Evolutionary conservation across 2,797 vertebrate genomes (phyloP), one percentile per base, ranked within the genome.

Genomic region (Carduelis carduelis): DNA sequence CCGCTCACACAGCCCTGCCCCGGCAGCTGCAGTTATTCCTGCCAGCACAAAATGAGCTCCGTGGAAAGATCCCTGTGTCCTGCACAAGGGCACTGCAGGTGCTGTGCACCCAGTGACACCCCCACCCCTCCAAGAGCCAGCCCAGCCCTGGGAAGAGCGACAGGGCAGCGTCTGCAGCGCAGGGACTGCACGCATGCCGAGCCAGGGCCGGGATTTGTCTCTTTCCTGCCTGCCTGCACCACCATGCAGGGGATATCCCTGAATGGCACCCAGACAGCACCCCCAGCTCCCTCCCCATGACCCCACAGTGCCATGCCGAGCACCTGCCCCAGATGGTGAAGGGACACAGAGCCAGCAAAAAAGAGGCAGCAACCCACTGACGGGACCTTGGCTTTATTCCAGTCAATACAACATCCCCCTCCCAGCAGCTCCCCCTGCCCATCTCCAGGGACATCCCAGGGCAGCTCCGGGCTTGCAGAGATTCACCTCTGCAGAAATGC

Each of bases 311-410:
- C 27, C 0, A 0, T 7, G 35, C 53, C 13, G 1, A 32, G 23
- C 35, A 24, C 13, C 52, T 12, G 39, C 8, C 39, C 16, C 14
- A 12, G 20, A 11, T 1, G 2, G 15, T 3, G 0, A 76, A 75
- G 53, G 49, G 60, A 83, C 75, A 39, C 23, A 15, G 47, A 83
- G 17, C 10, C 80, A 28, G 28, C 23, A 53, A 77, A 57, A 50
- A 32, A 50, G 57, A 88, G 59, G 34, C 68, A 70, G 34, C 2
- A 9, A 47, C 39, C 6, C 2, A 49, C 59, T 28, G 26, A 26
- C 1, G 0, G 50, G 59, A 64, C 76, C 79, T 68, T 9, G 2
- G 61, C 87, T 97, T 97, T 96, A 97, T 96, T 96, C 28, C 81
- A 53, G 35, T 19, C 47, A n/a, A 12, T 63, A 34, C 13, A 50